A percentile compares a stretch with the other conserved stretches of the same genome.
Conservation (phyloP, 2,797 vertebrate genomes). For the Brotogeris chrysoptera region DNA sequence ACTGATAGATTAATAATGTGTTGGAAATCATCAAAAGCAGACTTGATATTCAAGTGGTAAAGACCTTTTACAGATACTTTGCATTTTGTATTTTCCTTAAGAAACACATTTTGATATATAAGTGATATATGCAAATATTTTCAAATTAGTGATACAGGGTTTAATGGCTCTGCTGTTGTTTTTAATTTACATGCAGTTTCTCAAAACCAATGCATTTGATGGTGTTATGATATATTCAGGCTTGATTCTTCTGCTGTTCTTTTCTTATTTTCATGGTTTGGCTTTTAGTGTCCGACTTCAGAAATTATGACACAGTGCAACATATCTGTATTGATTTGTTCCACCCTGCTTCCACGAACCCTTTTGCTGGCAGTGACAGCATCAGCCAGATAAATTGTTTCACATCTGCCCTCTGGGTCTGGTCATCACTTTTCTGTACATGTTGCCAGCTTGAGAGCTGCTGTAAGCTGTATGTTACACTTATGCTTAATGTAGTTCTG, state of each 20-base stretch:
- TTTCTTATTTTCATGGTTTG: neutral
- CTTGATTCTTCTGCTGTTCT: neutral
- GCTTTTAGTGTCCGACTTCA: neutral
- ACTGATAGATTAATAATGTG: neutral
- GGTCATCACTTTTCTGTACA: neutral
- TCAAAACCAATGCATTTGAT: neutral
- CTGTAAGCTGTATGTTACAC: rapidly evolving
- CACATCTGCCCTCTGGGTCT: neutral
- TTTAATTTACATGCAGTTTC: neutral
- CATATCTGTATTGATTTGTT: neutral
- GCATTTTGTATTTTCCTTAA: neutral
- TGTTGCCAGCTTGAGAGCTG: neutral
- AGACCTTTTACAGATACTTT: neutral
- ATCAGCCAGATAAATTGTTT: neutral
- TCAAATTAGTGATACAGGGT: neutral
- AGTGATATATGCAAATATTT: neutral
- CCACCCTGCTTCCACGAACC: neutral
- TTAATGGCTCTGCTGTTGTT: neutral
- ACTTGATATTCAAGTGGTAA: neutral
- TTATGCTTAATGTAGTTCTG: neutral
- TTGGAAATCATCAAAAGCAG: neutral
- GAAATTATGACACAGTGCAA: neutral
- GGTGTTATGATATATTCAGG: neutral
- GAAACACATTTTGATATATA: neutral
- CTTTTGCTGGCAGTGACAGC: neutral